Evolutionary conservation across 2,113 vertebrate species (phyloP).

Genomic region (Equus quagga): DNA sequence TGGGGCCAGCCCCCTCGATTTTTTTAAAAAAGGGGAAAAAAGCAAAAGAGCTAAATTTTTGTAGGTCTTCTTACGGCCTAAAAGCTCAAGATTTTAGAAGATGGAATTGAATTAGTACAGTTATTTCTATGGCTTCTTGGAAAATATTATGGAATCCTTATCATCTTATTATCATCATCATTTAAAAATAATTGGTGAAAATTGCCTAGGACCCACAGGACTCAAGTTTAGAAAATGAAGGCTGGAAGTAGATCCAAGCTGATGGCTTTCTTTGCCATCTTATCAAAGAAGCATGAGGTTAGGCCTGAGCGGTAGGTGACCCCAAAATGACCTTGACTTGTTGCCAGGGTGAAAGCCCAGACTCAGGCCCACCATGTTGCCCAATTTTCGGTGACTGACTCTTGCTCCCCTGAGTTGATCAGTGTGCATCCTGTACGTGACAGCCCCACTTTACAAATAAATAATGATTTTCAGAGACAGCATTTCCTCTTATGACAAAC

Average conservation of each 20-base stretch:
- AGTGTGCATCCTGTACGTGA: neutral
- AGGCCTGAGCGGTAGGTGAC: neutral
- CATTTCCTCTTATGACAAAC: neutral
- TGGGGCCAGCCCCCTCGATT: too few species aligned
- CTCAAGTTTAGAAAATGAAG: neutral
- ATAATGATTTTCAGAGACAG: neutral
- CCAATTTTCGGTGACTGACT: neutral
- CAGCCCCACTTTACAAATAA: neutral
- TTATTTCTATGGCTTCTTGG: neutral
- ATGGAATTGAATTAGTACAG: neutral
- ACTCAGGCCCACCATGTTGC: too few species aligned
- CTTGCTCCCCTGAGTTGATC: neutral
- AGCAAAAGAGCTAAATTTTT: neutral
- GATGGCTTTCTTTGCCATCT: neutral
- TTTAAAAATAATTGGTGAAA: slow-evolving; percentile 5
- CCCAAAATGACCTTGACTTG: neutral
- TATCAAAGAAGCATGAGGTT: neutral
- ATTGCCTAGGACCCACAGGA: neutral
- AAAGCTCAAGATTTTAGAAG: slow-evolving; percentile 19
- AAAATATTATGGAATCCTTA: neutral
- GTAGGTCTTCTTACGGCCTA: neutral
- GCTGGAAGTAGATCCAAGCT: neutral
- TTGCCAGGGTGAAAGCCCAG: neutral
- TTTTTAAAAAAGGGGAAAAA: neutral
- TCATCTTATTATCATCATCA: neutral